These are phyloP conservation scores for Hippocampus comes DNA, from an alignment of 2,113 vertebrate genomes.

Conservation along the genomic window DNA sequence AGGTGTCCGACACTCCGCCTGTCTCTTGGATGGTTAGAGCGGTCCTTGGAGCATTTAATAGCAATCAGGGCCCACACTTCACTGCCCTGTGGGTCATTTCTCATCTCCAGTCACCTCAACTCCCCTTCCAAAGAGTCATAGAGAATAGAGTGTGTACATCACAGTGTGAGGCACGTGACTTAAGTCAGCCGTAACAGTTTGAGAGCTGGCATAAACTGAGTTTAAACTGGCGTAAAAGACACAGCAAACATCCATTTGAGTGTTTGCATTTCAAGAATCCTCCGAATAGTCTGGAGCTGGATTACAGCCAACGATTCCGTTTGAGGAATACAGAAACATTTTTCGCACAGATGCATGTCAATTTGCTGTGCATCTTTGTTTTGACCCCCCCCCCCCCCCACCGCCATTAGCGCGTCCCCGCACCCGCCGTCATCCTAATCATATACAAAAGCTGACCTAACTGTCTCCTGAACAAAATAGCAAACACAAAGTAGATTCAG, in stretches of 20 bases:
- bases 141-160: constrained; percentile 17
- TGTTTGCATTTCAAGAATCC: constrained; percentile 42
- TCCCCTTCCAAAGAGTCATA: constrained; percentile 31
- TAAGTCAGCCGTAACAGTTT: constrained; percentile 29
- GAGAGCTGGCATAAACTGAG: constrained; percentile 35
- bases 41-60: constrained; percentile 52
- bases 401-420: constrained; percentile 61
- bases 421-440: constrained; percentile 42
- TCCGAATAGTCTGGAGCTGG: constrained; percentile 18
- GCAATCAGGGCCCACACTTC: constrained; percentile 70
- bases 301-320: constrained; percentile 49
- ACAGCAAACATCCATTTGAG: constrained; percentile 33
- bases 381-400: constrained; percentile 52
- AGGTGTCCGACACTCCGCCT: constrained; percentile 48
- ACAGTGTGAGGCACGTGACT: constrained; percentile 7
- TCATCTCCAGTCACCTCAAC: constrained; percentile 39
- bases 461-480: constrained; percentile 56
- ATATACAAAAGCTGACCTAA: constrained; percentile 62
- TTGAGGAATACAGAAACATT: constrained; percentile 48
- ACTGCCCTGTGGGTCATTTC: constrained; percentile 53
- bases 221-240: constrained; percentile 41
- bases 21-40: constrained; percentile 25
- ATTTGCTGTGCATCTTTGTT: constrained; percentile 75
- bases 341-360: constrained; percentile 53
- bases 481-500: constrained; percentile 55